These are phyloP conservation scores for Metridium senile DNA, from an alignment of 92 coral and sea anemone species.

Conservation along the genomic window DNA sequence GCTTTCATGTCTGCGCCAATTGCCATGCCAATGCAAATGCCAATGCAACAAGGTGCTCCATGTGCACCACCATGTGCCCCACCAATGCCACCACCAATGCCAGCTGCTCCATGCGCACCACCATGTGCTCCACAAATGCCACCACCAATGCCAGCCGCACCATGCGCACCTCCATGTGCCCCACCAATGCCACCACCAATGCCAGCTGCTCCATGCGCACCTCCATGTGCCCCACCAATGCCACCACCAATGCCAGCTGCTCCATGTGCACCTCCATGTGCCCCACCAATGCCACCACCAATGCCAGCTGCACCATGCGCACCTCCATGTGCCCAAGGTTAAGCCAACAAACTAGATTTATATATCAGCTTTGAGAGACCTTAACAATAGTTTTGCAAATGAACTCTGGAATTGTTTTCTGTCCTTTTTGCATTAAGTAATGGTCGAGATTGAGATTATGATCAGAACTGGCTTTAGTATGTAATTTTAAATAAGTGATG, in stretches of 20 bases:
- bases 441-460: neutral
- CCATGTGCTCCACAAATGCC: constrained; percentile 20
- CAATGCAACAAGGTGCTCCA: constrained; percentile 18
- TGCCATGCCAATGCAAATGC: constrained; percentile 35
- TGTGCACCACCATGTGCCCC: constrained; percentile 25
- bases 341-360: neutral
- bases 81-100: constrained; percentile 15
- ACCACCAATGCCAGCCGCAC: constrained; percentile 23
- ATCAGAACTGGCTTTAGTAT: no score
- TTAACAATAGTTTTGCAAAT: no score
- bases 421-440: neutral
- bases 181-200: constrained; percentile 21
- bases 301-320: constrained; percentile 26
- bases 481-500: neutral
- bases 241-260: constrained; percentile 11
- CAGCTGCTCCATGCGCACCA: constrained; percentile 30
- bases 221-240: constrained; percentile 21
- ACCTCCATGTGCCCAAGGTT: constrained; percentile 17
- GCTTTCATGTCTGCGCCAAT: constrained; percentile 23
- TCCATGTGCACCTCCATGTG: constrained; percentile 26
- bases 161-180: constrained; percentile 32
- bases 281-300: constrained; percentile 20
- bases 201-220: constrained; percentile 11
- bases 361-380: neutral
- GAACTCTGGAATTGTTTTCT: constrained; percentile 4